Base-by-base conservation (phyloP, 2,113 vertebrate species). In the Gavia stellata region DNA sequence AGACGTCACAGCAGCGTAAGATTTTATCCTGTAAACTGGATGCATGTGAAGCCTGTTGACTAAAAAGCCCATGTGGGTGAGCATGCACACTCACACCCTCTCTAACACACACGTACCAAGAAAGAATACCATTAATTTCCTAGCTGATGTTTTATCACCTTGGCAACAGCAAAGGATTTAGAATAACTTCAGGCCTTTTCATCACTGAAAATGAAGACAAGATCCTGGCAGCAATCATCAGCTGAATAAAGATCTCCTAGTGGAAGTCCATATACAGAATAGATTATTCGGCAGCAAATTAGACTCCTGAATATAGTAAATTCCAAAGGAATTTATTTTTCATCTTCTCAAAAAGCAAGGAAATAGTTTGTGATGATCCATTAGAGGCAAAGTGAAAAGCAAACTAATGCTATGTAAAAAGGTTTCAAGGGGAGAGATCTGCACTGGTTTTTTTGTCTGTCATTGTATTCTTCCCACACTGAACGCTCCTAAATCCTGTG, bases 101-200 rank as follows among this genome's bases (percentile, higher is more conserved):
- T 88, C 36, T 67, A 40, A 29, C 31, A 72, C 34, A 63, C 29
- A 24, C 7, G 4, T 12, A 49, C 23, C 12, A 33, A 75, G 49
- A 86, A 19, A 92, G 16, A 89, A 67, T 31, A 56, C 20, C 25
- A 68, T 44, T 94, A 56, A 89, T 92, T 90, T 96, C 36, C 7
- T n/a, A 91, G 47, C 36, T 75, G 36, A 6, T 82, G 49, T 79
- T 92, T 94, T 89, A 85, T 97, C 91, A 92, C 86, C 91, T 72
- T 91, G 73, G 66, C 66, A 96, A 96, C 94, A 77, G 47, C 25
- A 89, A 94, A 94, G 15, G 47, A 53, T 88, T 91, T 75, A 84
- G 83, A 86, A 83, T 81, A 95, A 88, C 59, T 90, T 94, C 65
- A 71, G 44, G 31, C 45, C 38, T 86, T 96, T 89, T 78, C 53